These are phyloP conservation scores for Gadopsis marmoratus DNA, from an alignment of 2,797 vertebrate genomes.

Conservation along the genomic window DNA sequence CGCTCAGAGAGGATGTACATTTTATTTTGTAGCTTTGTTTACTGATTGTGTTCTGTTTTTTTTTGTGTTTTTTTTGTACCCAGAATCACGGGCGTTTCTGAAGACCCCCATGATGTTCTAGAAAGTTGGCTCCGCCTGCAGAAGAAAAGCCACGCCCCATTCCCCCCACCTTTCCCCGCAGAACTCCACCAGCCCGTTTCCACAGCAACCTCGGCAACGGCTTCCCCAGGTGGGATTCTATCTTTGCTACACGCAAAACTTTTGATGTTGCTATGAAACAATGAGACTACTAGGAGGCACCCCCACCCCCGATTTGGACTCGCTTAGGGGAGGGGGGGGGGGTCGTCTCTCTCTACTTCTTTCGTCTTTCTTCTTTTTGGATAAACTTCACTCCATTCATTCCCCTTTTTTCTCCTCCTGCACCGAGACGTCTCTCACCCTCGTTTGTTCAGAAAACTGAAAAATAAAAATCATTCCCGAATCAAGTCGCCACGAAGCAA, in stretches of 20 bases:
- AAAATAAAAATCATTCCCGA: neutral
- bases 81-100: conserved; percentile 80
- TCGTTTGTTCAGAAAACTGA: conserved; percentile 27
- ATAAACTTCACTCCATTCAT: conserved; percentile 53
- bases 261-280: conserved; percentile 48
- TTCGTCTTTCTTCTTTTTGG: conserved; percentile 52
- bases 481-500: neutral
- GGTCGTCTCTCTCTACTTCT: conserved; percentile 24
- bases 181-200: conserved; percentile 60
- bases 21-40: neutral
- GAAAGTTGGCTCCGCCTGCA: conserved; percentile 22
- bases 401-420: conserved; percentile 42
- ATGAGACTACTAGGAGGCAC: conserved; percentile 63
- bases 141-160: conserved; percentile 5
- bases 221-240: conserved; percentile 35
- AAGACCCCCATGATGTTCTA: conserved; percentile 83
- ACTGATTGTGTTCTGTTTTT: neutral
- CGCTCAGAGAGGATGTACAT: neutral
- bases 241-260: conserved; percentile 36
- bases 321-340: neutral
- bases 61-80: neutral
- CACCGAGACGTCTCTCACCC: conserved; percentile 16
- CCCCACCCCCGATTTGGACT: conserved; percentile 45
- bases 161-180: conserved; percentile 2
- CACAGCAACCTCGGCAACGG: conserved; percentile 20